phyloP scores from a whole-genome alignment of 2,888 invertebrate genomes.

The Epinotia brunnichana region DNA sequence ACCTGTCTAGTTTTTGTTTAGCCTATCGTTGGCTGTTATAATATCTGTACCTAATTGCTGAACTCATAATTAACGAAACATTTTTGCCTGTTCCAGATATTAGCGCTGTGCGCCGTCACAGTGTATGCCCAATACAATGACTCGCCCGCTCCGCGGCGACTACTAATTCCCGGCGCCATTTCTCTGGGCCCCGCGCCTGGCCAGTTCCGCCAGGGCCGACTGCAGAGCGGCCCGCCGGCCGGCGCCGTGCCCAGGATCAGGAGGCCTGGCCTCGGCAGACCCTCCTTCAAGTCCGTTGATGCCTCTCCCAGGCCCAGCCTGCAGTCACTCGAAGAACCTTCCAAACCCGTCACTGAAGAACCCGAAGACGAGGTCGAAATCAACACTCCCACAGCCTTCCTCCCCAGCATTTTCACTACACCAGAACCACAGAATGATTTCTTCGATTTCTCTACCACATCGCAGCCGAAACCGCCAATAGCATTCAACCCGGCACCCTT shows the following conservation, averaged over 20 bases:
- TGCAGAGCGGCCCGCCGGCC: conserved; percentile 62
- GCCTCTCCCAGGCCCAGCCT: conserved; percentile 74
- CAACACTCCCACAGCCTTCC: conserved; percentile 80
- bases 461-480: conserved; percentile 76
- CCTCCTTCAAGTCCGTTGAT: conserved; percentile 77
- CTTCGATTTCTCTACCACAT: conserved; percentile 75
- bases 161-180: conserved; percentile 87
- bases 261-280: conserved; percentile 73
- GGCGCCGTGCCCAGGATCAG: conserved; percentile 67
- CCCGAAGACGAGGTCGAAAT: conserved; percentile 85
- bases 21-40: not conserved
- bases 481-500: conserved; percentile 74
- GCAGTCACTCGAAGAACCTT: conserved; percentile 79
- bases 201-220: conserved; percentile 74
- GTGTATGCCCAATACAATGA: conserved; percentile 78
- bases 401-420: conserved; percentile 71
- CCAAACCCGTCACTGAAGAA: conserved; percentile 88
- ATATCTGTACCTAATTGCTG: not conserved
- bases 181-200: conserved; percentile 66
- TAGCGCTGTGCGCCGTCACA: conserved; percentile 80
- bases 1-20: not conserved
- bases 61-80: not conserved
- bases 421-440: conserved; percentile 78
- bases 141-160: conserved; percentile 85
- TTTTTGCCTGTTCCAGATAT: conserved; percentile 70